These are phyloP conservation scores for Phycodurus eques DNA, from an alignment of 2,113 vertebrate species.

Conservation along the genomic window DNA sequence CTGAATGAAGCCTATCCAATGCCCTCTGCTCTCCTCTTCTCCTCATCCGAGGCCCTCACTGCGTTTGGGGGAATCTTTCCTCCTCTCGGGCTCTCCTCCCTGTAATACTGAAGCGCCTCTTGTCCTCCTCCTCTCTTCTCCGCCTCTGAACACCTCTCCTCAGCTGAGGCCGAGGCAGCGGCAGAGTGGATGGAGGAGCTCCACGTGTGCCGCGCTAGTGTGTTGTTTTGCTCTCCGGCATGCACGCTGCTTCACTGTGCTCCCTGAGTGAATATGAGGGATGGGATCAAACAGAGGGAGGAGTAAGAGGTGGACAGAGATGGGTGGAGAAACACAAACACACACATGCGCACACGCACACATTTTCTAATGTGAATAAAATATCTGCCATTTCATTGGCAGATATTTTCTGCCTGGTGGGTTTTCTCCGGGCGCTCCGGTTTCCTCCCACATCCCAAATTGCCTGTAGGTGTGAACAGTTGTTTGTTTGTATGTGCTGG, in stretches of 20 bases:
- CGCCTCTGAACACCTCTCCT: constrained; percentile 1
- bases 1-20: constrained; percentile 58
- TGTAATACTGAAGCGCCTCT: constrained; percentile 45
- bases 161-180: constrained; percentile 6
- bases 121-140: constrained; percentile 20
- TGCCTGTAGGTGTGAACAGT: too few relatives aligned
- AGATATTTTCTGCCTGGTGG: too few relatives aligned
- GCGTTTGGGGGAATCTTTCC: constrained; percentile 62
- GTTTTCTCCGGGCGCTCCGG: too few relatives aligned
- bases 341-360: background rate
- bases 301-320: constrained; percentile 25
- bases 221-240: background rate
- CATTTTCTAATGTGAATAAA: background rate
- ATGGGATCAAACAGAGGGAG: constrained; percentile 26
- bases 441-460: too few relatives aligned
- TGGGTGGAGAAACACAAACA: constrained; percentile 24
- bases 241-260: constrained; percentile 4
- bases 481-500: too few relatives aligned
- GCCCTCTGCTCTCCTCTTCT: constrained; percentile 67
- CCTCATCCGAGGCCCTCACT: constrained; percentile 60
- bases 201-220: constrained; percentile 6
- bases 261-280: constrained; percentile 10
- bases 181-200: background rate
- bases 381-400: too few relatives aligned
- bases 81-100: constrained; percentile 47